A percentile compares a stretch with the other conserved stretches of the same genome.
Evolutionary conservation across 2,888 invertebrate species (phyloP).

Genomic region (Mesodorylaimus sp.): DNA sequence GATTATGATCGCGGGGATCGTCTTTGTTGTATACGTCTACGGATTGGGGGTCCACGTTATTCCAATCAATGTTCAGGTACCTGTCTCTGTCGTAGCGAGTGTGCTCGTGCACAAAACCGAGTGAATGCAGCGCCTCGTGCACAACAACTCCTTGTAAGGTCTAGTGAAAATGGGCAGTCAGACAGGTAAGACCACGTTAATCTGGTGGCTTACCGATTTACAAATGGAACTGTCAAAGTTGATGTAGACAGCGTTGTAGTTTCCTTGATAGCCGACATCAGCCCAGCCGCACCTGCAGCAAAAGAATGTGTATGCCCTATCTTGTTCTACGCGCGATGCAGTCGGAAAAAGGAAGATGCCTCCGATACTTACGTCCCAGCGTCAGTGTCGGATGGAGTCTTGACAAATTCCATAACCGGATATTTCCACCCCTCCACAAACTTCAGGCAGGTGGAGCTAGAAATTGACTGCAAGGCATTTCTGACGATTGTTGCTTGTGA

Average conservation of each 20-base stretch:
- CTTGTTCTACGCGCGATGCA: no score
- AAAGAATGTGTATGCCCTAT: not conserved
- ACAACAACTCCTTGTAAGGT: not conserved
- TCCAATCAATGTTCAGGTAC: not conserved
- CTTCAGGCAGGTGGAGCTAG: not conserved
- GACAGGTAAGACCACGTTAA: not conserved
- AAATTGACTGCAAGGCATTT: not conserved
- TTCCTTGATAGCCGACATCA: not conserved
- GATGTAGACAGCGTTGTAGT: conserved; percentile 1
- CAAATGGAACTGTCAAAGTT: conserved; percentile 1
- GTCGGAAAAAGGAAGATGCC: not conserved
- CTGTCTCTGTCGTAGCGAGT: not conserved
- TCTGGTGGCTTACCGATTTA: not conserved
- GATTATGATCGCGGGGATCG: conserved; percentile 2
- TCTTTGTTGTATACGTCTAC: conserved; percentile 1
- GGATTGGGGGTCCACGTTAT: conserved; percentile 2
- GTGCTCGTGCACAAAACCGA: conserved; percentile 2
- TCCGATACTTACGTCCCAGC: conserved; percentile 1
- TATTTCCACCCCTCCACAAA: not conserved
- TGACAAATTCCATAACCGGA: not conserved
- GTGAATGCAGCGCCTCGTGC: conserved; percentile 1
- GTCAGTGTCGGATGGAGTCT: not conserved
- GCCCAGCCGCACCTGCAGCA: conserved; percentile 1
- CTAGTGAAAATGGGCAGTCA: not conserved
- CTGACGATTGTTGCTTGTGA: not conserved